Evolutionary conservation across 2,888 invertebrate genomes (phyloP).

Genomic region (Thereva unica): DNA sequence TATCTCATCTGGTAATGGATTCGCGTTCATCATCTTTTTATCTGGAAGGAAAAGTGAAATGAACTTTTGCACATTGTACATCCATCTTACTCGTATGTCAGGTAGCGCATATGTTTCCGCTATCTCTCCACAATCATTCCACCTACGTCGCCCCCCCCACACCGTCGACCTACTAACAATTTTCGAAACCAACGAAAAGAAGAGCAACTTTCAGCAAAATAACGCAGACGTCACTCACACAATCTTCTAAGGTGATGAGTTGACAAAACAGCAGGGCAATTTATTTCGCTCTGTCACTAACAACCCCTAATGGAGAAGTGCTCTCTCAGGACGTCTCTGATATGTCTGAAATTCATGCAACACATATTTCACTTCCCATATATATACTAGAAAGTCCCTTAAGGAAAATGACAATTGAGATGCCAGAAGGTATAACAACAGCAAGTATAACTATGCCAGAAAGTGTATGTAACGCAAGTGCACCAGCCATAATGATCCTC

Average conservation of each 20-base stretch:
- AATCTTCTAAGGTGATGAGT: slow-evolving; percentile 33
- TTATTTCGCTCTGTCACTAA: slow-evolving; percentile 32
- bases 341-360: slow-evolving; percentile 15
- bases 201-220: slow-evolving; percentile 23
- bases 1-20: too few relatives aligned
- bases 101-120: slow-evolving; percentile 17
- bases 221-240: slow-evolving; percentile 32
- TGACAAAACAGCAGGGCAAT: slow-evolving; percentile 27
- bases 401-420: too few relatives aligned
- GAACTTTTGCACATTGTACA: slow-evolving; percentile 17
- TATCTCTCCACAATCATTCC: too few relatives aligned
- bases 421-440: too few relatives aligned
- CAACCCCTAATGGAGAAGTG: slow-evolving; percentile 27
- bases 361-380: too few relatives aligned
- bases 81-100: slow-evolving; percentile 28
- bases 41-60: slow-evolving; percentile 2
- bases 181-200: neutral
- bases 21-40: too few relatives aligned
- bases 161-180: too few relatives aligned
- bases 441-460: too few relatives aligned
- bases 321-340: slow-evolving; percentile 20
- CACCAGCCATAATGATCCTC: too few relatives aligned
- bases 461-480: too few relatives aligned
- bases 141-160: too few relatives aligned
- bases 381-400: too few relatives aligned